Percentiles rank a stretch among this genome's conserved stretches.
Conservation (phyloP, 2,797 vertebrate species). For the Natrix natrix region DNA sequence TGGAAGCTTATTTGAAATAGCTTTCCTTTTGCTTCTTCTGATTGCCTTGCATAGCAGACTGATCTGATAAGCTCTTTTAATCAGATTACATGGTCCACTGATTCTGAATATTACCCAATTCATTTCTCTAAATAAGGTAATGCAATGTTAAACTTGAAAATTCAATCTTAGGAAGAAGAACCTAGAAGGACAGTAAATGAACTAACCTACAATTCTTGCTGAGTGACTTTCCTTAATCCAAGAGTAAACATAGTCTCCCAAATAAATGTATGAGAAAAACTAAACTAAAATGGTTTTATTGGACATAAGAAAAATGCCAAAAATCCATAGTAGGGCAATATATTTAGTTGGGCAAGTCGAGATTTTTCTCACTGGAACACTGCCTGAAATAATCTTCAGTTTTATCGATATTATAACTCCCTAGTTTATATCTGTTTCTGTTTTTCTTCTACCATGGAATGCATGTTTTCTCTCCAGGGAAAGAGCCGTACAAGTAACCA, state of each 20-base stretch:
- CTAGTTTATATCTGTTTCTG: not conserved
- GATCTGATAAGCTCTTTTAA: conserved; percentile 33
- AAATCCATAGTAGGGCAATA: not conserved
- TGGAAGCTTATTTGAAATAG: conserved; percentile 21
- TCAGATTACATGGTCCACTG: conserved; percentile 24
- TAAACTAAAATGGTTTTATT: not conserved
- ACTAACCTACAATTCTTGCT: not conserved
- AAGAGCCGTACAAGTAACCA: not conserved
- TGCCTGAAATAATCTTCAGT: not conserved
- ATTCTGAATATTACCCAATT: conserved; percentile 34
- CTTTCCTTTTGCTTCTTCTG: conserved; percentile 4
- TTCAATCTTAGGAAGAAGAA: conserved; percentile 12
- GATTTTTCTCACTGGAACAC: not conserved
- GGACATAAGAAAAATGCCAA: not conserved
- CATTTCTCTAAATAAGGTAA: conserved; percentile 22
- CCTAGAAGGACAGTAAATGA: conserved; percentile 1
- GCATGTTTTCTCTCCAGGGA: not conserved
- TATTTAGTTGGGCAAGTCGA: not conserved
- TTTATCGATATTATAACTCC: not conserved
- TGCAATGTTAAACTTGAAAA: conserved; percentile 11
- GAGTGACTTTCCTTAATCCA: conserved; percentile 14
- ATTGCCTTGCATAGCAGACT: conserved; percentile 15
- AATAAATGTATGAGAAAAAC: not conserved
- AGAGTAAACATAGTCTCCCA: not conserved
- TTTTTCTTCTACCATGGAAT: not conserved